Base-by-base conservation (phyloP, 2,113 vertebrate species). In the Ammodytes marinus region DNA sequence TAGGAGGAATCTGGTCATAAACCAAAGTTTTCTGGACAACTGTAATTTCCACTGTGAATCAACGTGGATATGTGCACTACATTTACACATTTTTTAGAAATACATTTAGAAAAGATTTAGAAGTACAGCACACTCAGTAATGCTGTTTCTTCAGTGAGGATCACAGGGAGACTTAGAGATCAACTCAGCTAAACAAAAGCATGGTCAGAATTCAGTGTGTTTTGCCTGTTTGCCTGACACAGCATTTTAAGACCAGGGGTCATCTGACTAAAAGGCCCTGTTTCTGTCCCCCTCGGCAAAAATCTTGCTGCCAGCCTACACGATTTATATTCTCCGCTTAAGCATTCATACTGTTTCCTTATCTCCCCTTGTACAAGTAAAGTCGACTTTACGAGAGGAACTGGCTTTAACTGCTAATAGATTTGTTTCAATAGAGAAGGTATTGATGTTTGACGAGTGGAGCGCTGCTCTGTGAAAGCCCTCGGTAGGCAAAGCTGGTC, bases 381-480 rank as follows among this genome's bases (percentile, higher is more conserved):
- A 87, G 74, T 66, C 0, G 84, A 70, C 74, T 84, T 84, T 83
- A 27, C 27, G 12, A 70, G 63, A 68, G 69, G 65, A 81, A 55
- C 6, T 19, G 3, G 39, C 69, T 2, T 45, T 71, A 74, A 63
- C 47, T 43, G 76, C 52, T 82, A 85, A 89, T 88, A 86, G 88
- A 88, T 90, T 85, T 9, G 57, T 79, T 87, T 89, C 73, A 84
- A 55, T 69, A 39, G 84, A 55, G 77, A 4, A 17, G 39, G 68
- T 76, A 66, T 75, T 86, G 86, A 88, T 84, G 85, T 79, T 83
- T 77, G 43, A 52, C 1, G 76, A 76, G 85, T 58, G 37, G 75
- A 57, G 13, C 2, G 54, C 3, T 57, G 42, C 68, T 77, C 70
- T 65, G 77, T 81, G 64, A 79, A 84, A 80, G 75, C 49, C 12